Evolutionary conservation across 2,888 invertebrate genomes (phyloP).

Genomic region (Erynnis tages): DNA sequence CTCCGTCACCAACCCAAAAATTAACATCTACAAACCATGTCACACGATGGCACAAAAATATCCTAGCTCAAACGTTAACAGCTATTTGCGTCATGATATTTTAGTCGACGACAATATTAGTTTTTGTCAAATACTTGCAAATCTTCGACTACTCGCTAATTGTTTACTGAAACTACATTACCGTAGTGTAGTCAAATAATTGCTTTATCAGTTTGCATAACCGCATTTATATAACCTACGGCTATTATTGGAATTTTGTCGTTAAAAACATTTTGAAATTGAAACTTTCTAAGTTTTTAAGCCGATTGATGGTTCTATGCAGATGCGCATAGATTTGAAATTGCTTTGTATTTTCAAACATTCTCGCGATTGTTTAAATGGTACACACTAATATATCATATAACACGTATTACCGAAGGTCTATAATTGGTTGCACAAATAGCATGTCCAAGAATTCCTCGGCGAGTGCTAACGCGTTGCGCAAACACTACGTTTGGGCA

Average conservation of each 20-base stretch:
- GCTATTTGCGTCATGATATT: neutral
- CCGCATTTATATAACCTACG: neutral
- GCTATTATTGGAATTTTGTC: conserved; percentile 9
- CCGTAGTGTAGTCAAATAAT: conserved; percentile 10
- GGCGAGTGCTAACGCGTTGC: conserved; percentile 38
- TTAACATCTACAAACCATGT: neutral
- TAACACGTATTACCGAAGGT: conserved; percentile 19
- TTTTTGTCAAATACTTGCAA: conserved; percentile 6
- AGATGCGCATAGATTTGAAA: neutral
- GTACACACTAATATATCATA: conserved; percentile 20
- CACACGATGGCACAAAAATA: conserved; percentile 1
- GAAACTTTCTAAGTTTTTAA: conserved; percentile 4
- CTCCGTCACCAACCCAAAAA: neutral
- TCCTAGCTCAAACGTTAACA: neutral
- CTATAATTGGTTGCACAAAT: conserved; percentile 26
- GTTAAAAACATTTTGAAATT: neutral
- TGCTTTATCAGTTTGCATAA: conserved; percentile 8
- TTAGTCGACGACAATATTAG: conserved; percentile 8
- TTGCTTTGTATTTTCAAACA: neutral
- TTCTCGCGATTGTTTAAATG: conserved; percentile 15
- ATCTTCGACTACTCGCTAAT: conserved; percentile 3
- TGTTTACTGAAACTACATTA: conserved; percentile 3
- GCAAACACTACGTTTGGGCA: conserved; percentile 46
- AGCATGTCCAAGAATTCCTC: conserved; percentile 36
- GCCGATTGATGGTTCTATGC: neutral